Evolutionary conservation across 2,113 vertebrate genomes (phyloP).

Genomic region (Phainopepla nitens): DNA sequence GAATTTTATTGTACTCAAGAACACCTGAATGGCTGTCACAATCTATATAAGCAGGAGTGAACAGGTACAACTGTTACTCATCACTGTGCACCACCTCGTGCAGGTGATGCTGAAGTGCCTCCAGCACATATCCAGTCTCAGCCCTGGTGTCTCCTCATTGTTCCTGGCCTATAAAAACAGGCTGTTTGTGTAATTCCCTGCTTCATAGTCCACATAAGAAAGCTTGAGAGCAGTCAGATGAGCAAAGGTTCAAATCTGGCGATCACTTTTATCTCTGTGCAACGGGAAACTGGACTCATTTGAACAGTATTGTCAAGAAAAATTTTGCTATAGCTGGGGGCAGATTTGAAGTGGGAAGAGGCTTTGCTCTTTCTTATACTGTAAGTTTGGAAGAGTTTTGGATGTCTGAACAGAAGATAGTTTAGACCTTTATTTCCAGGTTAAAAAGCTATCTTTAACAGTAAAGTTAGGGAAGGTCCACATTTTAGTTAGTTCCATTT

Average conservation of each 20-base stretch:
- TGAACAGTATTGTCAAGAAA: background rate
- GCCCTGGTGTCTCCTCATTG: background rate
- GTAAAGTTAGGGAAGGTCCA: background rate
- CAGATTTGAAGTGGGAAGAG: background rate
- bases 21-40: background rate
- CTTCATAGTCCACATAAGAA: background rate
- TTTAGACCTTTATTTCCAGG: background rate
- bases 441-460: background rate
- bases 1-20: background rate
- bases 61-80: background rate
- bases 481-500: background rate
- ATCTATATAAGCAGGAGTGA: accelerated
- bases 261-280: background rate
- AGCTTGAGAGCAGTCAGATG: background rate
- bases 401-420: background rate
- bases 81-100: background rate
- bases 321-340: background rate
- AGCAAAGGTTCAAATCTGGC: background rate
- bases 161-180: background rate
- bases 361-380: background rate
- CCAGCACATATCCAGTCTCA: accelerated
- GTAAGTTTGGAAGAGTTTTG: background rate
- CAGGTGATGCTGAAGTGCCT: background rate
- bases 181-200: accelerated
- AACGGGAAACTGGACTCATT: background rate